Evolutionary conservation across 2,797 vertebrate species (phyloP).

Genomic region (Darevskia mixta): DNA sequence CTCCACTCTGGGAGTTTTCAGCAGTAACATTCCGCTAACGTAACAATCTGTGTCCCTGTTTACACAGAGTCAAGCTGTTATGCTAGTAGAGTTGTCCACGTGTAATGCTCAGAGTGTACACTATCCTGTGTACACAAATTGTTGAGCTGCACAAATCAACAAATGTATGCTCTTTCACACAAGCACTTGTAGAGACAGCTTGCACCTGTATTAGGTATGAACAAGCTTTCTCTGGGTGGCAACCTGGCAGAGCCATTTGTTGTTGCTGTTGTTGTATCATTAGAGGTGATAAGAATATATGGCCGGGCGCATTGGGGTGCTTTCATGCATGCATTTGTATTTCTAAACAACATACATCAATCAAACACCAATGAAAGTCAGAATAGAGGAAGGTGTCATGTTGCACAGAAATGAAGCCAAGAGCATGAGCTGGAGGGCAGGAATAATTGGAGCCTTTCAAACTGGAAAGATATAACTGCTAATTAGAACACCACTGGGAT

Average conservation of each 20-base stretch:
- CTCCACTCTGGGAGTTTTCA: background rate
- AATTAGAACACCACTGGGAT: slow-evolving; percentile 55
- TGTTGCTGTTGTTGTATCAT: background rate
- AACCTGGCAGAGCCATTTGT: background rate
- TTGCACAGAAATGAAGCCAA: slow-evolving; percentile 58
- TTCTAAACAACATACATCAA: slow-evolving; percentile 31
- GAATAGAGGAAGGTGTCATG: slow-evolving; percentile 31
- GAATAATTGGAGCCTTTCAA: slow-evolving; percentile 50
- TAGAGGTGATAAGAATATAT: slow-evolving; percentile 17
- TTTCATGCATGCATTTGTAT: slow-evolving; percentile 9
- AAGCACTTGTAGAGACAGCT: too few relatives aligned
- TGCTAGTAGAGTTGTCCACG: too few relatives aligned
- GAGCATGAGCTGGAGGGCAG: slow-evolving; percentile 53
- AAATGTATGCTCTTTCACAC: too few relatives aligned
- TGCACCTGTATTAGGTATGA: too few relatives aligned
- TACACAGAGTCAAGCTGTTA: too few relatives aligned
- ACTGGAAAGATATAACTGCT: slow-evolving; percentile 56
- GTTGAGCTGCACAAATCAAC: too few relatives aligned
- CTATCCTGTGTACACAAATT: too few relatives aligned
- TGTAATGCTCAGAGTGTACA: too few relatives aligned
- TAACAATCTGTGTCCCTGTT: background rate
- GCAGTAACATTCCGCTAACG: too few relatives aligned
- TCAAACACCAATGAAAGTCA: slow-evolving; percentile 48
- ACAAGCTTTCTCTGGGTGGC: background rate
- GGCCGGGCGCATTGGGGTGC: background rate